phyloP scores from a whole-genome alignment of 2,113 vertebrate species.

The Fregata magnificens region DNA sequence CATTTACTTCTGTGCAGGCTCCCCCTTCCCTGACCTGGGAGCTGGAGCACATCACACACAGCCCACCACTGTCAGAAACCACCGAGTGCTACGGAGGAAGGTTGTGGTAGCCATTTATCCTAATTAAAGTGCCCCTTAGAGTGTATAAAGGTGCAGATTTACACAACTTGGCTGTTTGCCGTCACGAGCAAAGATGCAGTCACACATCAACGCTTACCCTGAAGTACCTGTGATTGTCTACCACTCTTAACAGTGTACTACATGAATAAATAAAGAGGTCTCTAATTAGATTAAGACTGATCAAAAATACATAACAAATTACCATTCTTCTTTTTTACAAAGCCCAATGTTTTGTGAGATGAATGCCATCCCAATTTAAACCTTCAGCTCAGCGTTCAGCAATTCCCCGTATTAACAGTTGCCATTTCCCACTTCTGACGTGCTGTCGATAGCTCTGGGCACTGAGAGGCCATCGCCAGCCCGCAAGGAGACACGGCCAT shows the following conservation, averaged over 20 bases:
- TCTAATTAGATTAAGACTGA: not conserved
- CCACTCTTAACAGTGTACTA: not conserved
- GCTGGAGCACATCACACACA: not conserved
- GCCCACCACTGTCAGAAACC: not conserved
- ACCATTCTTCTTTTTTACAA: not conserved
- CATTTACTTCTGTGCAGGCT: not conserved
- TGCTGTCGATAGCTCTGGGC: fast-evolving
- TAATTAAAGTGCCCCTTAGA: not conserved
- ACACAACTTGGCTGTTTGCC: not conserved
- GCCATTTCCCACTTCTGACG: not conserved
- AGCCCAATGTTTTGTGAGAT: not conserved
- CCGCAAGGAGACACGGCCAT: fast-evolving
- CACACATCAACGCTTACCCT: not conserved
- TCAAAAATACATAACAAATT: not conserved
- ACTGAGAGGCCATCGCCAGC: not conserved
- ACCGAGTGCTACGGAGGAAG: not conserved
- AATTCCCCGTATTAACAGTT: fast-evolving
- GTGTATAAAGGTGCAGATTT: not conserved
- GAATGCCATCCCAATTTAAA: not conserved
- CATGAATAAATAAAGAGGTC: not conserved
- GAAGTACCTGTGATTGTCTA: not conserved
- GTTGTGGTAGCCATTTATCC: not conserved
- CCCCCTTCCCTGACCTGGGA: fast-evolving
- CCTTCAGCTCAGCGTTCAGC: not conserved
- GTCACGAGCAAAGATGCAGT: not conserved